Base-by-base conservation (phyloP, 2,888 invertebrate species). In the Eretmocerus hayati region DNA sequence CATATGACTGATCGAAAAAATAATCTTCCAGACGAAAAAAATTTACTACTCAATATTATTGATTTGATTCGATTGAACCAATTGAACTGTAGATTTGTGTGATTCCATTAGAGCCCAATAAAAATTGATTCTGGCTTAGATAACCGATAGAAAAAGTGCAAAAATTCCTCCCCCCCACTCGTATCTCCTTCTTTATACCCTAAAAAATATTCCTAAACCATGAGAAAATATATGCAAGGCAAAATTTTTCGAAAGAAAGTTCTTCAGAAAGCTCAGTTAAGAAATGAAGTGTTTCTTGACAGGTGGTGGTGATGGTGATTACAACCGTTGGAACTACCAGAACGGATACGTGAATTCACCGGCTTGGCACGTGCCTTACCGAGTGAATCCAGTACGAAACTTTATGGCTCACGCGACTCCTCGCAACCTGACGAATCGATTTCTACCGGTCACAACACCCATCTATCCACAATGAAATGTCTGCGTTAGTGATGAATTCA, bases 341-440 rank as follows among this genome's bases (percentile, higher is more conserved):
- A 71, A 71, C 60, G 71, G 70, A 61, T 69, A 64, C 61, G 70
- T 67, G 67, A 71, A 69, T 61, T 71, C 71, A 58, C 71, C 71
- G 57, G 71, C 70, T 61, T 71, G 71, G 71, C 71, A 71, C 62
- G 65, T 71, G 63, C 70, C 71, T 50, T 68, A 65, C 59, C 69
- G 67, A 54, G 66, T 71, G 63, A 67, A 69, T 62, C 68, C 63
- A 64, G 67, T 69, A 63, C 71, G 71, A 67, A 71, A 69, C 68
- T 69, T 71, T 69, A 66, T 71, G 71, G 71, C 69, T 71, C 71
- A 71, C 64, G 67, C 70, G 60, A 70, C 71, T 59, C 71, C 71
- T 62, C 67, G 69, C 65, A 69, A 69, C 61, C 62, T 71, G 62
- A 69, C 67, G 61, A 71, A 71, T 68, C 70, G 71, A 59, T 71